These are phyloP conservation scores for Drosophila punjabiensis DNA, from an alignment of 1,140 invertebrate species.

Conservation along the genomic window DNA sequence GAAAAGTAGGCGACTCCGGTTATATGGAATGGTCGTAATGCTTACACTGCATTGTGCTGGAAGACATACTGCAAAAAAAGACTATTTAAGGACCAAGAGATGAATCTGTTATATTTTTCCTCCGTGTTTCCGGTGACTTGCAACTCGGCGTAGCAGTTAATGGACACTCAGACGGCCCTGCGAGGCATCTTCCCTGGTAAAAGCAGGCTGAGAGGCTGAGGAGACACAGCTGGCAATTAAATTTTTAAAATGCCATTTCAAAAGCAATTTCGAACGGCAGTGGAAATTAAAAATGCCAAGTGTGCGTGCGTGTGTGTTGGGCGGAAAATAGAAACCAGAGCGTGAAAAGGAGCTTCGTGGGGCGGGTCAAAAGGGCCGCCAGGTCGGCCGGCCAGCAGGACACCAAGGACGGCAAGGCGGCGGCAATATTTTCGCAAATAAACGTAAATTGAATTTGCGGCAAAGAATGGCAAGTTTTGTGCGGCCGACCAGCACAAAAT, in stretches of 20 bases:
- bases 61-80: background rate
- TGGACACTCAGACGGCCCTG: constrained; percentile 54
- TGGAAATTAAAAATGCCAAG: constrained; percentile 61
- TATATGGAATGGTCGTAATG: background rate
- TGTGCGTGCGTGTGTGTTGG: constrained; percentile 16
- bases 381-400: background rate
- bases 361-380: background rate
- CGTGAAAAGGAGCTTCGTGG: constrained; percentile 4
- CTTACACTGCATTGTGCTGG: background rate
- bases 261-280: constrained; percentile 59
- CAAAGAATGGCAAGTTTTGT: constrained; percentile 33
- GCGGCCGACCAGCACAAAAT: constrained; percentile 38
- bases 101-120: constrained; percentile 1
- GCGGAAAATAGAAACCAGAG: constrained; percentile 34
- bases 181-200: constrained; percentile 27
- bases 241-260: constrained; percentile 79
- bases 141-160: constrained; percentile 59
- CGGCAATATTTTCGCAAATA: constrained; percentile 58
- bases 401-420: constrained; percentile 29
- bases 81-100: background rate
- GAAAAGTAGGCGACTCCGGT: background rate
- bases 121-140: constrained; percentile 56
- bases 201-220: background rate
- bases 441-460: constrained; percentile 71
- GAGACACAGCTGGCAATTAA: constrained; percentile 62